A percentile compares a stretch with the other conserved stretches of the same genome.
phyloP scores from a whole-genome alignment of 2,113 vertebrate species.

The Thermophis baileyi region DNA sequence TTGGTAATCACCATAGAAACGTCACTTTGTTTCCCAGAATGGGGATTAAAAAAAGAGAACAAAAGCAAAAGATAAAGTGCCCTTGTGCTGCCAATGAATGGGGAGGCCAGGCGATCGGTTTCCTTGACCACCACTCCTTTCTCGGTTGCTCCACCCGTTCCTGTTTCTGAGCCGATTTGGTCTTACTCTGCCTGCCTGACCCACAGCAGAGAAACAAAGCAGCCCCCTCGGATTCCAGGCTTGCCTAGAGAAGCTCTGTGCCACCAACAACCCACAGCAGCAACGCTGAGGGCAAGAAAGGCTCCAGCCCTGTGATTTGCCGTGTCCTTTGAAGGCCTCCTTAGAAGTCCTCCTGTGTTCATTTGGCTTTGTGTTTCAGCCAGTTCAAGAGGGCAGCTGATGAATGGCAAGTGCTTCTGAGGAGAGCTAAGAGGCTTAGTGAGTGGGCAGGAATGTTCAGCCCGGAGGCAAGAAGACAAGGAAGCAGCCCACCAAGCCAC shows the following conservation, averaged over 20 bases:
- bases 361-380: background rate
- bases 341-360: background rate
- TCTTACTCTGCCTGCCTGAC: background rate
- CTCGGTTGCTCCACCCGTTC: background rate
- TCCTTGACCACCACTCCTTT: background rate
- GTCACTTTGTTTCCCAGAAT: conserved; percentile 59
- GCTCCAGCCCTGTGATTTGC: background rate
- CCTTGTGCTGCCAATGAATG: conserved; percentile 33
- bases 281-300: background rate
- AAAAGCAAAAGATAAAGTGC: conserved; percentile 65
- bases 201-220: background rate
- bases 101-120: background rate
- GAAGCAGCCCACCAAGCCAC: background rate
- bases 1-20: conserved; percentile 75
- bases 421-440: background rate
- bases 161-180: background rate
- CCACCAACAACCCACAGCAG: background rate
- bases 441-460: background rate
- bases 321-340: background rate
- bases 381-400: background rate
- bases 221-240: background rate
- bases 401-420: background rate
- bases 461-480: background rate
- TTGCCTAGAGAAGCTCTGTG: background rate
- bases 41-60: conserved; percentile 52